Conservation (phyloP, 1,140 invertebrate genomes). For the Neotoxoptera formosana region DNA sequence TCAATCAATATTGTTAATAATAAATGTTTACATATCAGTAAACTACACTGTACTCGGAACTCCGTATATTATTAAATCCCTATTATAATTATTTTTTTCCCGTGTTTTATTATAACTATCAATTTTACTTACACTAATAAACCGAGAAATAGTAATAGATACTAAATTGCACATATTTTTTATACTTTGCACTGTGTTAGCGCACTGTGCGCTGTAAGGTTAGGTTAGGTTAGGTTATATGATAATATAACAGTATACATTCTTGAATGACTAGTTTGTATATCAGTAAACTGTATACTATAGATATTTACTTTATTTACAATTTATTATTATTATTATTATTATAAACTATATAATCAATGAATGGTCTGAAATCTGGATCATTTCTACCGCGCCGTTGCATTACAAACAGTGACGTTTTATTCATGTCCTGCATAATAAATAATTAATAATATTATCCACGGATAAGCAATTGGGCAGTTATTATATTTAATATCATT, state of each 20-base stretch:
- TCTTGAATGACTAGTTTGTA: too few relatives aligned
- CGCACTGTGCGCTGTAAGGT: not conserved
- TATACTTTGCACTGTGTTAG: not conserved
- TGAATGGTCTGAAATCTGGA: not conserved
- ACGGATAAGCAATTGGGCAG: not conserved
- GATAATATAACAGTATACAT: not conserved
- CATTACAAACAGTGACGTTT: not conserved
- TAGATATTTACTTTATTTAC: not conserved
- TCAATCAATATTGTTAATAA: not conserved
- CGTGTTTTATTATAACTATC: not conserved
- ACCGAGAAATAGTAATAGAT: not conserved
- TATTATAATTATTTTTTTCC: not conserved
- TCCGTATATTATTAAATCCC: too few relatives aligned
- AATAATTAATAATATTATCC: too few relatives aligned
- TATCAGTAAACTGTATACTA: too few relatives aligned
- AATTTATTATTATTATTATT: not conserved
- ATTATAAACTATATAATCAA: not conserved
- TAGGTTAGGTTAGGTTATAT: not conserved
- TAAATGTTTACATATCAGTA: not conserved
- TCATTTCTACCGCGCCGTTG: not conserved
- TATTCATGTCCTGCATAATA: not conserved
- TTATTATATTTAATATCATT: not conserved
- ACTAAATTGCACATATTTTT: not conserved
- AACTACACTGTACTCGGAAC: not conserved
- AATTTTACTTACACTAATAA: not conserved